Evolutionary conservation across 1,140 invertebrate species (phyloP).

Genomic region (Cherax quadricarinatus): DNA sequence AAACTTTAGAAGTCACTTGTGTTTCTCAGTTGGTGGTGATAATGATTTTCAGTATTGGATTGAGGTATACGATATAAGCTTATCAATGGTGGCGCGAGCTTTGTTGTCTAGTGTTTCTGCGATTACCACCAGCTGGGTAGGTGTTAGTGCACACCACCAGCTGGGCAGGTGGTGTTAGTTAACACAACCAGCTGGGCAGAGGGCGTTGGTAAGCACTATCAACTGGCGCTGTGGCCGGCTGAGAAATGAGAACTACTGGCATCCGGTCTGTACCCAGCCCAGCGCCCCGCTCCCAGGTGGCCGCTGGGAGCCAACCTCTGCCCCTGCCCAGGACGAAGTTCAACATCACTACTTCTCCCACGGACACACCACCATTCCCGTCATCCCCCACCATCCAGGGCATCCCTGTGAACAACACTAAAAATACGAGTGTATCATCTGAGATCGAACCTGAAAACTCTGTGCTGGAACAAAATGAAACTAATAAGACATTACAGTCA

Average conservation of each 20-base stretch:
- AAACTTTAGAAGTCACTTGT: too few species aligned
- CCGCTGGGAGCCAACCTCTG: background rate
- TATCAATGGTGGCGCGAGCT: background rate
- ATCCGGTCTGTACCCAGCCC: constrained; percentile 1
- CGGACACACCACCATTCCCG: background rate
- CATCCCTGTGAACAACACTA: background rate
- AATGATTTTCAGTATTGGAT: too few species aligned
- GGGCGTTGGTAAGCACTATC: too few species aligned
- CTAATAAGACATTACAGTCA: background rate
- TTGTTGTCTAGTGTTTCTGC: background rate
- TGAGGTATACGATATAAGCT: background rate
- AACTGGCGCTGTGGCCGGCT: background rate
- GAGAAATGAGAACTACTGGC: constrained; percentile 11
- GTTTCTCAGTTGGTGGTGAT: too few species aligned
- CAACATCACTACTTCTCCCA: background rate
- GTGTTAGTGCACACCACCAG: too few species aligned
- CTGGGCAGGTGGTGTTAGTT: too few species aligned
- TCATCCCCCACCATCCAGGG: background rate
- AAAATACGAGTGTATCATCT: background rate
- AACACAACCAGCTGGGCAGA: too few species aligned
- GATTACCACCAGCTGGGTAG: too few species aligned
- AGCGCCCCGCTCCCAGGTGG: background rate
- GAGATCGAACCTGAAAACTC: background rate
- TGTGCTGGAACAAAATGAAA: background rate
- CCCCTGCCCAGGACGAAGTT: constrained; percentile 38